Evolutionary conservation across 2,113 vertebrate species (phyloP).

Genomic region (Asarcornis scutulata): DNA sequence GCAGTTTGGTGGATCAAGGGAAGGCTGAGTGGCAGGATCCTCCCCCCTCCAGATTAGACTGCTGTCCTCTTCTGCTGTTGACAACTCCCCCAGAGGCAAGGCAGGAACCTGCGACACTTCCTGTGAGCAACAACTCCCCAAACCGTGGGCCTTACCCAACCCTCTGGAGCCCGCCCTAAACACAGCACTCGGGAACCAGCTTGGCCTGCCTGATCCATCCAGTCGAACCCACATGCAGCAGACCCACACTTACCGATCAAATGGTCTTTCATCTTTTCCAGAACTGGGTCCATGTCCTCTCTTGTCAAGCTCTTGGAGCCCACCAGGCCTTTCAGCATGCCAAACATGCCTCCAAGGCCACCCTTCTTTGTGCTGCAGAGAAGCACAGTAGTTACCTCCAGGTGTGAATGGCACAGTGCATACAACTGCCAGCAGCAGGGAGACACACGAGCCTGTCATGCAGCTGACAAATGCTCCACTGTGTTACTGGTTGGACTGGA

Average conservation of each 20-base stretch:
- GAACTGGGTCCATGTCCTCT: constrained; percentile 92
- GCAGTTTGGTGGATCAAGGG: background rate
- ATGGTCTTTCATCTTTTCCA: constrained; percentile 98
- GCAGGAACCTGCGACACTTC: background rate
- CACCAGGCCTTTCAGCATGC: constrained; percentile 96
- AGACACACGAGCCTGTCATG: background rate
- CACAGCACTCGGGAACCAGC: background rate
- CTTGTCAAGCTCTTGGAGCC: constrained; percentile 92
- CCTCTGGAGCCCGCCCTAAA: accelerated
- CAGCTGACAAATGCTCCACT: background rate
- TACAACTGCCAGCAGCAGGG: background rate
- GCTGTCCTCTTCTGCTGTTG: accelerated
- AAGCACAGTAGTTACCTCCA: background rate
- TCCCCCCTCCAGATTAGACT: accelerated
- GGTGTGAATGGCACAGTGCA: accelerated
- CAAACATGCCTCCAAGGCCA: constrained; percentile 94
- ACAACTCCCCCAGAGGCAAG: accelerated
- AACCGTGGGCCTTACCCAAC: accelerated
- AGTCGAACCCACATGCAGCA: accelerated
- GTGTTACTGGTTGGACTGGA: background rate
- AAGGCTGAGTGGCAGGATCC: background rate
- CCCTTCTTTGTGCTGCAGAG: constrained; percentile 82
- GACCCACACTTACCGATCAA: constrained; percentile 83
- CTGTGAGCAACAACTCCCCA: background rate
- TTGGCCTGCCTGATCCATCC: background rate